phyloP scores from a whole-genome alignment of 1,140 invertebrate species.

The Choristoneura fumiferana region DNA sequence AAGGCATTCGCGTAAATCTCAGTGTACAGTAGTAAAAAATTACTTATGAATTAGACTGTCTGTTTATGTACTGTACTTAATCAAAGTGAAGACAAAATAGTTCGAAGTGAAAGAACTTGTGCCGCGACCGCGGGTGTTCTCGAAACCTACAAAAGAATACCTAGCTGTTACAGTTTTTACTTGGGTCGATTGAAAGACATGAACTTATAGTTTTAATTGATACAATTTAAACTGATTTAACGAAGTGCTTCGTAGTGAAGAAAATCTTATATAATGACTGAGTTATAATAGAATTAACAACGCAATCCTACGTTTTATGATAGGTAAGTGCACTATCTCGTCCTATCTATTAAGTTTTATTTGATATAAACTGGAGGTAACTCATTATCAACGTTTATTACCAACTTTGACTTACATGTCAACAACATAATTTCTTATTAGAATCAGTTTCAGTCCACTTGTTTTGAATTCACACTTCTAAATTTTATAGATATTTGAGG shows the following conservation, averaged over 20 bases:
- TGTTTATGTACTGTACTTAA: neutral
- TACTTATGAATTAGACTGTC: neutral
- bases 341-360: neutral
- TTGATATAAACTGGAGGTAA: conserved; percentile 11
- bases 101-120: conserved; percentile 9
- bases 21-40: neutral
- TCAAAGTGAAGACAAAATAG: neutral
- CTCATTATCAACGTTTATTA: neutral
- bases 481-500: too few species aligned
- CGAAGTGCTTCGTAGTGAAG: neutral
- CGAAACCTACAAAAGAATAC: conserved; percentile 7
- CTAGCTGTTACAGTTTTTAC: neutral
- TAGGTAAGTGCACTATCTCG: conserved; percentile 37
- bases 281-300: conserved; percentile 27
- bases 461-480: too few species aligned
- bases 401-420: neutral
- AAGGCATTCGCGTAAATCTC: neutral
- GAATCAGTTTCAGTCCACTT: too few species aligned
- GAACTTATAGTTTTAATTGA: conserved; percentile 7
- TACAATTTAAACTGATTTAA: neutral
- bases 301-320: conserved; percentile 36
- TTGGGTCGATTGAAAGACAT: conserved; percentile 7
- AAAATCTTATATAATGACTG: conserved; percentile 35
- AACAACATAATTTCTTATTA: conserved; percentile 4
- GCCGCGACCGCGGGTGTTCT: conserved; percentile 10